Conservation (phyloP, 2,797 vertebrate genomes). For the Cercopithecus diana region DNA sequence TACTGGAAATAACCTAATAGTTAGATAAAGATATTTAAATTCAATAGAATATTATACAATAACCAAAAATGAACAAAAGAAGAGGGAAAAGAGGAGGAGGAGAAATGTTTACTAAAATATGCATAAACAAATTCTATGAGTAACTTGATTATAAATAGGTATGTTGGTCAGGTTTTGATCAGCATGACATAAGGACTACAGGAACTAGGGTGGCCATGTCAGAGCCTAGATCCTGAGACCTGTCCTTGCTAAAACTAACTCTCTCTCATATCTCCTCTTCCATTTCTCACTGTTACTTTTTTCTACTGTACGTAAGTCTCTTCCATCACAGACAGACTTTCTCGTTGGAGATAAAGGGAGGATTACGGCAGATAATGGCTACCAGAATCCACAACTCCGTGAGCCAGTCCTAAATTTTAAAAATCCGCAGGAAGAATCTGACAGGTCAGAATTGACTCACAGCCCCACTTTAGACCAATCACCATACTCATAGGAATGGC, state of each 20-base stretch:
- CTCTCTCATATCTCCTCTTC: background rate
- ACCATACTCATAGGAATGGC: background rate
- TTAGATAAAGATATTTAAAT: background rate
- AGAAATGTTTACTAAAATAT: background rate
- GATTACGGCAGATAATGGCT: background rate
- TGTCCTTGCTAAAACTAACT: background rate
- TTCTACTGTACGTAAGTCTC: background rate
- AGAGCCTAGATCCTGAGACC: background rate
- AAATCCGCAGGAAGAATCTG: background rate
- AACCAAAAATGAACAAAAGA: background rate
- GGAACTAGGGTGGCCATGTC: background rate
- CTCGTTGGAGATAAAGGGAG: background rate
- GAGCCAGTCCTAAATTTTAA: background rate
- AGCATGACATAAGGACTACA: background rate
- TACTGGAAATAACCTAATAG: background rate
- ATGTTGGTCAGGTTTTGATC: background rate
- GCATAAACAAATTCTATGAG: background rate
- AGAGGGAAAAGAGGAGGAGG: background rate
- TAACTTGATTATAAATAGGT: background rate
- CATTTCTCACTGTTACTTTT: background rate
- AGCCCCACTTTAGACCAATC: background rate
- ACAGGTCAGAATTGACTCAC: background rate
- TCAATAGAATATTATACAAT: background rate
- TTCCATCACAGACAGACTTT: background rate
- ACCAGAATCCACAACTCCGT: background rate